phyloP scores from a whole-genome alignment of 2,888 invertebrate genomes.

The Scotopteryx bipunctaria region DNA sequence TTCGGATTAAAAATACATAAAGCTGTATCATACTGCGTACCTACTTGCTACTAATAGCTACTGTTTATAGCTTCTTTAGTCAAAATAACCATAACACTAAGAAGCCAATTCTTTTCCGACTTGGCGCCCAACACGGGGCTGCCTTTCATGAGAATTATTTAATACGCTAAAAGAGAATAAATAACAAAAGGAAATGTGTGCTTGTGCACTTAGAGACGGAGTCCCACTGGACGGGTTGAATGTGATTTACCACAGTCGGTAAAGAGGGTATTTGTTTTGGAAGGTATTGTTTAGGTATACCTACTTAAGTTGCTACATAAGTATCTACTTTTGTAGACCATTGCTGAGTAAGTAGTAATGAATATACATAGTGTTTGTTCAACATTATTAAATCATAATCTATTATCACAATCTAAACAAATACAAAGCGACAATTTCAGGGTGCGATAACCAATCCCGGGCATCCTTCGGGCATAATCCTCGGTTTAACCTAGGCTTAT shows the following conservation, averaged over 20 bases:
- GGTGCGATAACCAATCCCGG: background rate
- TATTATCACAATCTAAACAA: background rate
- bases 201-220: too few species aligned
- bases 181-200: too few species aligned
- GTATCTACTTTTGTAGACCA: too few species aligned
- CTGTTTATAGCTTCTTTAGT: too few species aligned
- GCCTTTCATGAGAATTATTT: background rate
- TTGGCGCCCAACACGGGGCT: constrained; percentile 3
- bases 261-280: background rate
- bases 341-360: too few species aligned
- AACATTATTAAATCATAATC: background rate
- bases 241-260: background rate
- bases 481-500: constrained; percentile 22
- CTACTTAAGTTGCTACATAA: too few species aligned
- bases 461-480: constrained; percentile 6
- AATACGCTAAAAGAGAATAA: too few species aligned
- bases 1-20: too few species aligned
- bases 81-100: too few species aligned
- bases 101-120: background rate
- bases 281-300: background rate
- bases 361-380: background rate
- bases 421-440: background rate
- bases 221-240: background rate
- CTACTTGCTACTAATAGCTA: too few species aligned
- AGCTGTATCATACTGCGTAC: too few species aligned